Evolutionary conservation across 2,113 vertebrate genomes (phyloP).

Genomic region (Xiphorhynchus elegans): DNA sequence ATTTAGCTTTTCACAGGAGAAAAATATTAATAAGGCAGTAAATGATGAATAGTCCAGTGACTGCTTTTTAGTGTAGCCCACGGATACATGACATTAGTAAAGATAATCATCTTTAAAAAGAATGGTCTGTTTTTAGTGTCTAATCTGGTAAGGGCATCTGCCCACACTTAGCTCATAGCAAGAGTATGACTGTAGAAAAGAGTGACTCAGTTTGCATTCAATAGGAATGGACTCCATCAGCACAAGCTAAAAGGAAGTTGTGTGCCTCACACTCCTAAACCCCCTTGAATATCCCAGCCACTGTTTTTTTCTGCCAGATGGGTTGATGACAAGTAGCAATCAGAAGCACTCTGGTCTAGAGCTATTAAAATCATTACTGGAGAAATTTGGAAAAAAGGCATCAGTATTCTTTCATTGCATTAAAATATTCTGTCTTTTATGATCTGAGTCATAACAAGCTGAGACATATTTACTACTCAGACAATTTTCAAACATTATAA

Average conservation of each 20-base stretch:
- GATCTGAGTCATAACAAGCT: slow-evolving; percentile 57
- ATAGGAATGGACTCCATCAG: background rate
- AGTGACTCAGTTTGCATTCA: background rate
- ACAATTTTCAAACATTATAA: slow-evolving; percentile 43
- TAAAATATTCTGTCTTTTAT: slow-evolving; percentile 47
- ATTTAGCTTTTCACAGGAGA: background rate
- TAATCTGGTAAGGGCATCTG: background rate
- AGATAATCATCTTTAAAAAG: background rate
- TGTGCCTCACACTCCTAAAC: background rate
- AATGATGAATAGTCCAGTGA: background rate
- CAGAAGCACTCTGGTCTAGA: slow-evolving; percentile 33
- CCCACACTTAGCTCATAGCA: background rate
- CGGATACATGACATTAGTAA: background rate
- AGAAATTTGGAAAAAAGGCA: slow-evolving; percentile 31
- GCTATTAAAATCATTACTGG: slow-evolving; percentile 49
- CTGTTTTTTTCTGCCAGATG: slow-evolving; percentile 23
- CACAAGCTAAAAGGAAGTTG: background rate
- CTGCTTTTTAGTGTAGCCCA: background rate
- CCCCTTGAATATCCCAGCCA: slow-evolving; percentile 11
- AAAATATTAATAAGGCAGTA: background rate
- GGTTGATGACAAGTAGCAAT: slow-evolving; percentile 49
- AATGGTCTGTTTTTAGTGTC: background rate
- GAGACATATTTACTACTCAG: slow-evolving; percentile 46
- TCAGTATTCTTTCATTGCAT: slow-evolving; percentile 39
- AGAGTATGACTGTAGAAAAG: background rate